Evolutionary conservation across 1,140 invertebrate genomes (phyloP).

Genomic region (Panulirus ornatus): DNA sequence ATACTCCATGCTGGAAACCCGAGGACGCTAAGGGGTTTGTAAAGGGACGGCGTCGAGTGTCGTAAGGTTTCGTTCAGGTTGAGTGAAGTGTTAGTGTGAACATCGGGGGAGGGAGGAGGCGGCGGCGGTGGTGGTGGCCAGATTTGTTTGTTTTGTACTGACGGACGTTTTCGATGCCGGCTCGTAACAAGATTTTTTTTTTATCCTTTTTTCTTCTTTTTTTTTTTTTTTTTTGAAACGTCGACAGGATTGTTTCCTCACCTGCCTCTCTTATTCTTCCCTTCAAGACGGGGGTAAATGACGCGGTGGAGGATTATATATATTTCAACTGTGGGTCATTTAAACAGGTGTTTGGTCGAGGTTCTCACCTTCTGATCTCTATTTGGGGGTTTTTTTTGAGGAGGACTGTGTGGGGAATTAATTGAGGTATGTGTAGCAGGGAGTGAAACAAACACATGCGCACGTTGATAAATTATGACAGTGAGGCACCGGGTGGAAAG

Average conservation of each 20-base stretch:
- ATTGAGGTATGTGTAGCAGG: slow-evolving; percentile 5
- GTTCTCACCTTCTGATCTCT: too few species aligned
- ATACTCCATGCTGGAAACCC: slow-evolving; percentile 27
- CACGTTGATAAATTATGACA: neutral
- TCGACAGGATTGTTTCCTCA: too few species aligned
- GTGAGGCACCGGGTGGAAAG: neutral
- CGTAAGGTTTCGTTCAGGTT: neutral
- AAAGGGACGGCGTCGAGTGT: neutral
- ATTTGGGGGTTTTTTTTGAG: neutral
- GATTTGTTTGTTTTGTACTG: slow-evolving; percentile 4
- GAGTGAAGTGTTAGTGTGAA: slow-evolving; percentile 8
- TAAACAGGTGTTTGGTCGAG: too few species aligned
- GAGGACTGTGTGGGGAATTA: slow-evolving; percentile 19
- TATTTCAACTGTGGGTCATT: too few species aligned
- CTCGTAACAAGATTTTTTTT: neutral
- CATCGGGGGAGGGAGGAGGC: too few species aligned
- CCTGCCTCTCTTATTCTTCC: too few species aligned
- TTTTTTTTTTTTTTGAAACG: neutral
- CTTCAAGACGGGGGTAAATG: too few species aligned
- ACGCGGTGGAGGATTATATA: too few species aligned
- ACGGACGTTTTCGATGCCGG: neutral
- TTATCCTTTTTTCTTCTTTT: neutral
- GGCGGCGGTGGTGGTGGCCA: too few species aligned
- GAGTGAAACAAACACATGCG: slow-evolving; percentile 19
- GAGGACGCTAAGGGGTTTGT: neutral